Evolutionary conservation across 2,113 vertebrate genomes (phyloP).

Genomic region (Silurus meridionalis): DNA sequence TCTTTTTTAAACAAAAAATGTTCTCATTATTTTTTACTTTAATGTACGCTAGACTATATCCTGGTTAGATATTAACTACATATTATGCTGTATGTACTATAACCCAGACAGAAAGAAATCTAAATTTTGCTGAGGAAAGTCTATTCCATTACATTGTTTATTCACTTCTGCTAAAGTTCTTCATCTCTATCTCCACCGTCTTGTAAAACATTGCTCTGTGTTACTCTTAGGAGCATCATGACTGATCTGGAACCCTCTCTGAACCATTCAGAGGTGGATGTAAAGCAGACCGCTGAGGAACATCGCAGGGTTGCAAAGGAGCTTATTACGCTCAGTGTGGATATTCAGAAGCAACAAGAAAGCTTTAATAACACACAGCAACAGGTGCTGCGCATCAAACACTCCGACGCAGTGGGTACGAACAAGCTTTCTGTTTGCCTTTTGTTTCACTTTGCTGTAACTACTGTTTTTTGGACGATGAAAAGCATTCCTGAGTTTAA

Average conservation of each 20-base stretch:
- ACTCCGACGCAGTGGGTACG: conserved; percentile 88
- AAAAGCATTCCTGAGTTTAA: not conserved
- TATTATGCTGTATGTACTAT: too few species aligned
- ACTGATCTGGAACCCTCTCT: conserved; percentile 79
- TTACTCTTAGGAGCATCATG: conserved; percentile 74
- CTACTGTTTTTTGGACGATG: not conserved
- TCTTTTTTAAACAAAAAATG: too few species aligned
- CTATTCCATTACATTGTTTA: not conserved
- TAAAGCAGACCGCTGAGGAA: conserved; percentile 69
- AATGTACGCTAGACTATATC: not conserved
- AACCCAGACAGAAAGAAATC: not conserved
- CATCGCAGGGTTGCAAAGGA: conserved; percentile 68
- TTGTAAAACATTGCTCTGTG: not conserved
- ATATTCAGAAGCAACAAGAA: conserved; percentile 75
- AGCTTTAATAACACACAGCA: conserved; percentile 76
- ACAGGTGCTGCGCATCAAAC: conserved; percentile 85
- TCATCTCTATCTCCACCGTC: not conserved
- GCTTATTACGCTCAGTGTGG: conserved; percentile 70
- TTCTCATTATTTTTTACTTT: not conserved
- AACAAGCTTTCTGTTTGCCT: not conserved
- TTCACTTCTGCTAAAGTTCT: not conserved
- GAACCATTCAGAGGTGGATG: conserved; percentile 71
- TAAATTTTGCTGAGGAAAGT: not conserved
- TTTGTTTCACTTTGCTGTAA: not conserved
- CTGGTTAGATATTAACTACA: not conserved